Base-by-base conservation (phyloP, 2,797 vertebrate genomes). In the Parambassis ranga region DNA sequence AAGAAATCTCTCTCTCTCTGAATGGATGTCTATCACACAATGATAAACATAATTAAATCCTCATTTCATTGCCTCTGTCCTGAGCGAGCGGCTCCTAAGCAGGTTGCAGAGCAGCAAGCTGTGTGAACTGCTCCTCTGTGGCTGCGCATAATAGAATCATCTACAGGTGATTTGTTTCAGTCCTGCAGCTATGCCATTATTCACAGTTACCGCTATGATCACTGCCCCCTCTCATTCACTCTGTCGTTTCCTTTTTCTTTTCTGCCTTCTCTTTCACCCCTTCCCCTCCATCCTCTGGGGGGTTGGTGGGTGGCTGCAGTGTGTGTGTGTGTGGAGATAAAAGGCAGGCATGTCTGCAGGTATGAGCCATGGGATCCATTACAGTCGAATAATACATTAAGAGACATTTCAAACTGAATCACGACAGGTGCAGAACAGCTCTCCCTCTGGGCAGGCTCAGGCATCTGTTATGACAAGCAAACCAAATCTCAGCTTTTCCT, bases 401-500 rank as follows among this genome's bases (percentile, higher is more conserved):
- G 75, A 78, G 75, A 79, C 69, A 70, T 89, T 87, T 87, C 75
- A 82, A 78, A 87, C 58, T 58, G 80, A 82, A 86, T 87, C 73
- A 79, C 24, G 46, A 68, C 74, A 75, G 80, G 79, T 63, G 56
- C 74, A 65, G 80, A 81, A 62, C 44, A 71, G 65, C 59, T 75
- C 48, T 76, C 71, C 80, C 87, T 63, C 65, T 37, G 75, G 77
- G 70, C 65, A 47, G 56, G 46, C 52, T 47, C 30, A 63, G 43
- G 72, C 75, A 79, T 79, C 77, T 86, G 82, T 80, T 79, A 77
- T 83, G 85, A 89, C 84, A 87, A 65, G 76, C 63, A 79, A 87
- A 86, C 73, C 81, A 80, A 82, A 86, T 86, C 75, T 79, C 46
- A 65, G 47, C 63, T 68, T 80, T 65, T 57, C 77, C 73, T 62